A percentile compares a stretch with the other conserved stretches of the same genome.
Conservation (phyloP, 2,113 vertebrate species). For the Eulacestoma nigropectus region DNA sequence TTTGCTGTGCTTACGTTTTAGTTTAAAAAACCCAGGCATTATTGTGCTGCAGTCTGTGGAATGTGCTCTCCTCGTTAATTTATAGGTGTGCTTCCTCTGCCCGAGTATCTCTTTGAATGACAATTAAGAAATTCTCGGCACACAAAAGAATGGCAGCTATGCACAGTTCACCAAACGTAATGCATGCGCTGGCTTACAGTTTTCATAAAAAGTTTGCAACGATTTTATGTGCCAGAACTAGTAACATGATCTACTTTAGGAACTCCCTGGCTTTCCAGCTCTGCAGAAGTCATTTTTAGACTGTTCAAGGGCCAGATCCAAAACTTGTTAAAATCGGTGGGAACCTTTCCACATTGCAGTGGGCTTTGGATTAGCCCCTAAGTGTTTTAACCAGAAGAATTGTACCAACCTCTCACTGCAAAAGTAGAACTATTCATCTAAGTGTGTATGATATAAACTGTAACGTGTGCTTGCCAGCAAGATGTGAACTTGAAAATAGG, state of each 20-base stretch:
- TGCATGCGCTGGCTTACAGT: constrained; percentile 69
- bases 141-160: constrained; percentile 74
- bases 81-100: constrained; percentile 40
- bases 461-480: background rate
- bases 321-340: constrained; percentile 54
- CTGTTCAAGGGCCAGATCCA: constrained; percentile 48
- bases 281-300: constrained; percentile 74
- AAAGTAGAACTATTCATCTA: constrained; percentile 30
- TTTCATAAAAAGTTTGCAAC: constrained; percentile 72
- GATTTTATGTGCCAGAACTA: constrained; percentile 77
- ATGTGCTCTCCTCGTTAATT: constrained; percentile 38
- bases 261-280: constrained; percentile 76
- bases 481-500: background rate
- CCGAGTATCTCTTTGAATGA: constrained; percentile 54
- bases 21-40: background rate
- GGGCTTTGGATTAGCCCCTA: constrained; percentile 40
- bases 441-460: background rate
- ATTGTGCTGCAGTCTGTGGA: constrained; percentile 16
- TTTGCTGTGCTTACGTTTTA: constrained; percentile 36
- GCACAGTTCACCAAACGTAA: constrained; percentile 59
- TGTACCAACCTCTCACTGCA: constrained; percentile 49
- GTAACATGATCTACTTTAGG: constrained; percentile 78
- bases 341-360: constrained; percentile 45
- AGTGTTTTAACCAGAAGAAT: constrained; percentile 64
- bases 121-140: constrained; percentile 50